Percentiles rank a stretch among this genome's conserved stretches.
phyloP scores from a whole-genome alignment of 2,113 vertebrate genomes.

The Gambusia affinis region DNA sequence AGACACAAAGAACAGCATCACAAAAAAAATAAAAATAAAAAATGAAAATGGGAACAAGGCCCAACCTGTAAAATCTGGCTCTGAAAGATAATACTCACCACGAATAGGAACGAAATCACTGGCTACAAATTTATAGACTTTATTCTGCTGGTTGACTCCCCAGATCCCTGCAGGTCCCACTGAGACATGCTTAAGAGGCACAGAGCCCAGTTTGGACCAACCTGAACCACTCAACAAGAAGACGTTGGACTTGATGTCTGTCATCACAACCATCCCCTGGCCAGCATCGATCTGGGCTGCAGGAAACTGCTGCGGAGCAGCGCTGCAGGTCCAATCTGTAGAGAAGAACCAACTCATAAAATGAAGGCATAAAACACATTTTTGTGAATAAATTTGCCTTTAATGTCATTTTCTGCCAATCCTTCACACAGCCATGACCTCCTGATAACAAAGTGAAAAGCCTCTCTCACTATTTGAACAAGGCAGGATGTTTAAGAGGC shows the following conservation, averaged over 20 bases:
- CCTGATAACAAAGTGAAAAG: no score
- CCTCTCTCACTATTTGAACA: no score
- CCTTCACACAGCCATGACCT: no score
- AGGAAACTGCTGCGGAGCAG: neutral
- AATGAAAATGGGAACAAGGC: neutral
- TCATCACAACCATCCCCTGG: constrained; percentile 13
- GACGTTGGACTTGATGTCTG: fast-evolving
- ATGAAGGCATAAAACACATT: neutral
- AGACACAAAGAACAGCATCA: neutral
- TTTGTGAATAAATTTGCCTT: no score
- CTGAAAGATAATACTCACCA: constrained; percentile 1
- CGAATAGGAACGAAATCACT: fast-evolving
- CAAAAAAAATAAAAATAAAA: neutral
- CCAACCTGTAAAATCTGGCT: neutral
- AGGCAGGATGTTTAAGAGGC: no score
- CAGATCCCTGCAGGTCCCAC: constrained; percentile 36
- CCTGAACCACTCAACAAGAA: neutral
- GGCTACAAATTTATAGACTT: neutral
- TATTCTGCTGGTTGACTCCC: fast-evolving
- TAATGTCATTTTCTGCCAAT: no score
- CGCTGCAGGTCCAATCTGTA: neutral
- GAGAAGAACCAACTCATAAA: neutral
- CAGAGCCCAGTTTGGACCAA: constrained; percentile 2
- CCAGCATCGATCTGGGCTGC: constrained; percentile 35
- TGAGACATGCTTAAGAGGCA: constrained; percentile 14